These are phyloP conservation scores for Oryzias celebensis DNA, from an alignment of 2,113 vertebrate genomes.

Conservation along the genomic window DNA sequence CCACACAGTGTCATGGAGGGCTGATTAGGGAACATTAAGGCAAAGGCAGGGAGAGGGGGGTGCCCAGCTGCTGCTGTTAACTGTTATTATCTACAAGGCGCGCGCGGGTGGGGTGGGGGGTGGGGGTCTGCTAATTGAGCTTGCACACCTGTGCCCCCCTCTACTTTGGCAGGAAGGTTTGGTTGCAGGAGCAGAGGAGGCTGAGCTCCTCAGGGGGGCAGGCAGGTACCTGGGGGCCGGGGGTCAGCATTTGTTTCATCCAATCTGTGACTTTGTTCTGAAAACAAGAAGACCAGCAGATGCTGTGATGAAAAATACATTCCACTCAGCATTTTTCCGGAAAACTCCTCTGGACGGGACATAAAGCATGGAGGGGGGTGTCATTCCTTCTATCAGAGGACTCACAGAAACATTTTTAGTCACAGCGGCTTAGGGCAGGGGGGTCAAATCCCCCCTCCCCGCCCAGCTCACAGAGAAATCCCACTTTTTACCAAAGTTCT, in stretches of 20 bases:
- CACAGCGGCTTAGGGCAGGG: constrained; percentile 2
- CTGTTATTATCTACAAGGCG: constrained; percentile 80
- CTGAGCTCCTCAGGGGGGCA: no score
- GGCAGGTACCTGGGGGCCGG: neutral
- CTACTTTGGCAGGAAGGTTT: no score
- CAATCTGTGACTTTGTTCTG: constrained; percentile 70
- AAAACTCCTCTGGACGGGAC: constrained; percentile 75
- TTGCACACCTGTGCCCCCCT: constrained; percentile 78
- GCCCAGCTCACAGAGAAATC: no score
- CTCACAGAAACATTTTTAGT: constrained; percentile 63
- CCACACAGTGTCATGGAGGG: constrained; percentile 77
- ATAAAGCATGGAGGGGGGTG: constrained; percentile 76
- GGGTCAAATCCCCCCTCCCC: no score
- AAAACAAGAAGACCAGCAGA: constrained; percentile 76
- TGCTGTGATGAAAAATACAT: constrained; percentile 83
- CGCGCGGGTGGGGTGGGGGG: constrained; percentile 33
- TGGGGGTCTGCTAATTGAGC: constrained; percentile 38
- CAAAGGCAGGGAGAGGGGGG: constrained; percentile 59
- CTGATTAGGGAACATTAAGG: constrained; percentile 82
- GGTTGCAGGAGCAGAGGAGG: no score
- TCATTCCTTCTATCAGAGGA: constrained; percentile 77
- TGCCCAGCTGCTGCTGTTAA: constrained; percentile 75
- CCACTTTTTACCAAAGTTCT: no score
- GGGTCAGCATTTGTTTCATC: constrained; percentile 68
- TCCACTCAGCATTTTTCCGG: constrained; percentile 74